Evolutionary conservation across 2,888 invertebrate genomes (phyloP).

Genomic region (Arrhopalites spinosus): DNA sequence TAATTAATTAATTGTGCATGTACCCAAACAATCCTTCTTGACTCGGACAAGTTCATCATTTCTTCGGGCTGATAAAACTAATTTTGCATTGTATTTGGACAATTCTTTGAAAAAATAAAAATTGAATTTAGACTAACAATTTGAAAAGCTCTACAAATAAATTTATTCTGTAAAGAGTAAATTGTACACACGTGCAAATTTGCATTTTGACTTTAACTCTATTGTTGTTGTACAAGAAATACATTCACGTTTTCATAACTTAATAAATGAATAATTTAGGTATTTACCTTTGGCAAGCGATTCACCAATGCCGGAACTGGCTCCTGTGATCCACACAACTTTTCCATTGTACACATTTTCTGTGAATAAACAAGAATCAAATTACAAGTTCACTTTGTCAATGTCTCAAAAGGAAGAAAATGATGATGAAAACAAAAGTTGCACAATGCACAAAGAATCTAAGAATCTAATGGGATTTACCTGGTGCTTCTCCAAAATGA

Average conservation of each 20-base stretch:
- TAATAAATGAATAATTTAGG: too few species aligned
- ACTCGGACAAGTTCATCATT: constrained; percentile 69
- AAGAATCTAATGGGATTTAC: constrained; percentile 34
- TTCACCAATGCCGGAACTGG: constrained; percentile 75
- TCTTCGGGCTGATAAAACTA: constrained; percentile 72
- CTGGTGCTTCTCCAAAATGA: constrained; percentile 52
- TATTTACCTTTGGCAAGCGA: too few species aligned
- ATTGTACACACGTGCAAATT: too few species aligned
- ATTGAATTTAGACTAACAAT: too few species aligned
- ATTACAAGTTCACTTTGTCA: neutral
- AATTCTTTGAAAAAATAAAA: constrained; percentile 71
- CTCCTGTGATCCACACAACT: constrained; percentile 83
- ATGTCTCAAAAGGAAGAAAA: too few species aligned
- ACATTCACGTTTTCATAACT: too few species aligned
- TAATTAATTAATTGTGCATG: neutral
- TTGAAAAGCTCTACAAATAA: too few species aligned
- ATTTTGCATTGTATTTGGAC: constrained; percentile 69
- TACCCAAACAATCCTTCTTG: constrained; percentile 65
- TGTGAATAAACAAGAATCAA: constrained; percentile 15
- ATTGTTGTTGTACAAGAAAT: too few species aligned
- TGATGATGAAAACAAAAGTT: too few species aligned
- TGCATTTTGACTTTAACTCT: too few species aligned
- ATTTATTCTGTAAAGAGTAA: too few species aligned
- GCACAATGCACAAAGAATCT: too few species aligned
- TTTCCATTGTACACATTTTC: constrained; percentile 67